Base-by-base conservation (phyloP, 2,797 vertebrate species). In the Hippoglossus hippoglossus region DNA sequence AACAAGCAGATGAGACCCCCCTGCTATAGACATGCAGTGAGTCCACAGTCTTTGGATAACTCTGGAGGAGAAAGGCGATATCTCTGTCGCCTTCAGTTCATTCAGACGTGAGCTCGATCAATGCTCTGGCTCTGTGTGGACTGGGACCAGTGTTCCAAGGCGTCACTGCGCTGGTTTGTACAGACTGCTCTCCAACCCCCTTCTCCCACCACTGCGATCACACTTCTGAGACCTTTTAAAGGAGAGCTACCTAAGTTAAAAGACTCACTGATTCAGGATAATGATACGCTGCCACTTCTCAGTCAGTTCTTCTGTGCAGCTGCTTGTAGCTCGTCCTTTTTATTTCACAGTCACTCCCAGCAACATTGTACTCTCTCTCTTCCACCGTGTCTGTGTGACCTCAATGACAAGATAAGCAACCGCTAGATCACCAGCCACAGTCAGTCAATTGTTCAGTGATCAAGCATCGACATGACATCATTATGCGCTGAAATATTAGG, bases 41-140 rank as follows among this genome's bases (percentile, higher is more conserved):
- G 76, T 67, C 76, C 41, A 15, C 55, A 81, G 74, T 89, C 83
- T 81, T 58, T 31, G 58, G 41, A 46, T n/a, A 66, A 67, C 58
- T 87, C 56, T 71, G 71, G 63, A 77, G 80, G 61, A 81, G 91
- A 84, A 93, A 94, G 86, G 65, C 49, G 84, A 94, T 90, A 91
- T 84, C 85, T 62, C 75, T 72, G 87, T 79, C 79, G 82, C 76
- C 87, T 81, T 74, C 83, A 92, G 86, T 94, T 93, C 86, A 93
- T 94, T 92, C 81, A 93, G 88, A 92, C 71, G 58, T 41, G 73
- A 71, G 82, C 75, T 80, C 87, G 92, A 95, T 94, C 94, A 93
- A 95, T 95, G 91, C 83, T 73, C 68, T 80, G 92, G 91, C 94
- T 94, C 94, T 94, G 92, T 93, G 87, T 93, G 83, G 92, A 93